phyloP scores from a whole-genome alignment of 1,140 invertebrate genomes.

The Lethrus apterus region DNA sequence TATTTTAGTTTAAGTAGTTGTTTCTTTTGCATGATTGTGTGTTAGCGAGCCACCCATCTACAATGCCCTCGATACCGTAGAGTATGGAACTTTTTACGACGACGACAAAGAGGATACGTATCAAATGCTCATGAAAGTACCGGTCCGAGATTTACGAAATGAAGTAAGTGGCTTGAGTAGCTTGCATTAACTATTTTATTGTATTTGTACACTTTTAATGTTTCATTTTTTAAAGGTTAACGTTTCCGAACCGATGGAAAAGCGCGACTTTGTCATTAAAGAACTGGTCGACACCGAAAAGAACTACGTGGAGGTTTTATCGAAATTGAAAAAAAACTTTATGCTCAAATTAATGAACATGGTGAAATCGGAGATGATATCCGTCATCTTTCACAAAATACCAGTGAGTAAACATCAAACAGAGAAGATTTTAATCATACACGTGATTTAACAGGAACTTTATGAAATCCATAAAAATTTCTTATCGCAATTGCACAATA shows the following conservation, averaged over 20 bases:
- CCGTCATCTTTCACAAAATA: constrained; percentile 81
- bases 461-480: constrained; percentile 80
- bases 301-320: constrained; percentile 92
- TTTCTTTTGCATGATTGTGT: constrained; percentile 14
- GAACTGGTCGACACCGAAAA: constrained; percentile 95
- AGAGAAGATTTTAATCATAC: neutral
- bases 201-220: neutral
- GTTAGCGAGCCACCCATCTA: constrained; percentile 12
- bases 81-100: constrained; percentile 18
- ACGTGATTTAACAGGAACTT: constrained; percentile 51
- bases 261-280: constrained; percentile 91
- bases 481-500: constrained; percentile 68
- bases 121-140: constrained; percentile 12
- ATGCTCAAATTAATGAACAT: constrained; percentile 65
- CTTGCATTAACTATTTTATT: neutral
- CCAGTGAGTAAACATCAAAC: constrained; percentile 53
- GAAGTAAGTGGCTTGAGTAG: neutral
- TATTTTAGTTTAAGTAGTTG: neutral
- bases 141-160: neutral
- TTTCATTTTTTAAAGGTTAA: neutral
- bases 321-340: constrained; percentile 78
- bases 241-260: constrained; percentile 54
- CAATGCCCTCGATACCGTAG: neutral
- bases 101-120: constrained; percentile 44
- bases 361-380: constrained; percentile 66